Conservation (phyloP, 2,113 vertebrate species). For the Podarcis raffonei region DNA sequence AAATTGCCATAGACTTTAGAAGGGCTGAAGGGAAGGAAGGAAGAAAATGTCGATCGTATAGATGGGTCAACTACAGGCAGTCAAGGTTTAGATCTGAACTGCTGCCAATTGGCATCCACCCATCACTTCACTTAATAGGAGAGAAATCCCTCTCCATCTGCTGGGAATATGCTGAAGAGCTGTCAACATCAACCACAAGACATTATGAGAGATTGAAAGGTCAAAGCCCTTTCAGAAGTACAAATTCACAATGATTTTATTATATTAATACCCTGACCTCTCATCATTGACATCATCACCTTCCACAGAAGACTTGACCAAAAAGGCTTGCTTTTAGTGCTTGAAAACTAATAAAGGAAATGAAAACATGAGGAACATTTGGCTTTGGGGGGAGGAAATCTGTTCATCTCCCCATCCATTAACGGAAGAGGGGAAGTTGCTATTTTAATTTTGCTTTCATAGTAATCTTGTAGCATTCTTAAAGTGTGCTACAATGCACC, state of each 20-base stretch:
- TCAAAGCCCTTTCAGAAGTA: neutral
- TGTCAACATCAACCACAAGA: slow-evolving; percentile 8
- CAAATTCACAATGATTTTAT: slow-evolving; percentile 38
- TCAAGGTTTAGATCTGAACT: slow-evolving; percentile 17
- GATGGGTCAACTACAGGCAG: neutral
- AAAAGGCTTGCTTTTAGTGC: neutral
- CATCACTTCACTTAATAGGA: slow-evolving; percentile 8
- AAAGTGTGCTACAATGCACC: too few relatives aligned
- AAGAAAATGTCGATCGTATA: neutral
- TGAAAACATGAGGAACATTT: neutral
- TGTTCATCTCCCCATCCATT: neutral
- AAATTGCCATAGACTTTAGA: too few relatives aligned
- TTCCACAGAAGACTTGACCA: neutral
- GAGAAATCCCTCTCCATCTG: slow-evolving; percentile 15
- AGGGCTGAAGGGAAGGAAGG: neutral
- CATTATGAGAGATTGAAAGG: neutral
- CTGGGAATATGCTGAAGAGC: slow-evolving; percentile 19
- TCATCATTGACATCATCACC: neutral
- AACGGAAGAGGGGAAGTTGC: neutral
- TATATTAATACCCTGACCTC: slow-evolving; percentile 22
- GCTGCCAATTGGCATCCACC: neutral
- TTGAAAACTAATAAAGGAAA: neutral
- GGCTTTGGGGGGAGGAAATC: neutral
- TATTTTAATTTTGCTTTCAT: too few relatives aligned
- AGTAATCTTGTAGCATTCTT: too few relatives aligned